These are phyloP conservation scores for Vulpes lagopus DNA, from an alignment of 2,113 vertebrate genomes.

Conservation along the genomic window DNA sequence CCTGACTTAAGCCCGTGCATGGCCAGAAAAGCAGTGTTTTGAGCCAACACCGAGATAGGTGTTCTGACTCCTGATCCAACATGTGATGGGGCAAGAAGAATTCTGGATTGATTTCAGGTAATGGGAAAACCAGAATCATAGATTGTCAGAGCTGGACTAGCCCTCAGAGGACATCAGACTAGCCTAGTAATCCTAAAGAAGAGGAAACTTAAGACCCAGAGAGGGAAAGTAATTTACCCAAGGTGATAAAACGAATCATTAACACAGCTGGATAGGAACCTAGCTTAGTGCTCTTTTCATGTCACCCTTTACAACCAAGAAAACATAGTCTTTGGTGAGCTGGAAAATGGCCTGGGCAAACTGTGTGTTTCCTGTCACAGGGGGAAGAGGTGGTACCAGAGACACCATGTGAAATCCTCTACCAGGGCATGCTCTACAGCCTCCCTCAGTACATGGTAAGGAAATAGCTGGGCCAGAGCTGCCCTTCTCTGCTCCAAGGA, in stretches of 20 bases:
- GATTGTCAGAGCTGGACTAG: neutral
- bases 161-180: neutral
- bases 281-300: neutral
- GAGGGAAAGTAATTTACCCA: neutral
- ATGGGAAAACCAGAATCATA: neutral
- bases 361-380: slow-evolving; percentile 82
- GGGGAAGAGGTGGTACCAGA: slow-evolving; percentile 97
- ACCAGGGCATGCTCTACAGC: slow-evolving; percentile 95
- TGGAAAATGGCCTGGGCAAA: slow-evolving; percentile 6
- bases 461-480: neutral
- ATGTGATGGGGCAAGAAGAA: neutral
- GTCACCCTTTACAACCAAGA: neutral
- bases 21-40: neutral
- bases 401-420: slow-evolving; percentile 93
- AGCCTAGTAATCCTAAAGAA: neutral
- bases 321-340: neutral
- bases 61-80: neutral
- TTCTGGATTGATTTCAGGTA: neutral
- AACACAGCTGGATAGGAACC: neutral
- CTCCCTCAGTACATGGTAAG: slow-evolving; percentile 98
- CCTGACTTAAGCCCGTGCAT: neutral
- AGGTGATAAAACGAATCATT: neutral
- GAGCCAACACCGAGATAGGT: neutral
- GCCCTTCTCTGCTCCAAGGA: neutral
- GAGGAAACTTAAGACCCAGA: slow-evolving; percentile 42